A percentile compares a stretch with the other conserved stretches of the same genome.
phyloP scores from a whole-genome alignment of 1,140 invertebrate species.

The Paracyclopina nana region DNA sequence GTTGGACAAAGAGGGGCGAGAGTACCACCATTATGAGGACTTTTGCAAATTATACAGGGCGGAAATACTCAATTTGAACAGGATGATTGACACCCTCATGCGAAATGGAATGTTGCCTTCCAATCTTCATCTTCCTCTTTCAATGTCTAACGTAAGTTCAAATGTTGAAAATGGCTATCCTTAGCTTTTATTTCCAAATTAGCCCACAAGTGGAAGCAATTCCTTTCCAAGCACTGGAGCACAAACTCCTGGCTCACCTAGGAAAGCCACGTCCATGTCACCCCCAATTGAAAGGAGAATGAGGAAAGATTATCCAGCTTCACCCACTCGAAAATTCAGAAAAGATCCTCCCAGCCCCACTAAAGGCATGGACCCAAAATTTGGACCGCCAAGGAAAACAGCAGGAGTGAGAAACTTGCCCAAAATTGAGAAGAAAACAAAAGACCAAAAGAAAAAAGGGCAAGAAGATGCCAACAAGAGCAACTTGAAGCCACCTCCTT shows the following conservation, averaged over 20 bases:
- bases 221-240: not conserved
- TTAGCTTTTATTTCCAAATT: not conserved
- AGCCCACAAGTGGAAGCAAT: not conserved
- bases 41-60: slow-evolving; percentile 8
- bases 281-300: not conserved
- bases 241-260: not conserved
- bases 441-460: not conserved
- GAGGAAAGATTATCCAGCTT: not conserved
- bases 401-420: not conserved
- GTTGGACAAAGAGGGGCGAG: slow-evolving; percentile 13
- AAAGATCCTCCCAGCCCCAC: not conserved
- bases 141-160: not conserved
- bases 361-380: not conserved
- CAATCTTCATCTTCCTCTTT: not conserved
- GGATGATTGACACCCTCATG: slow-evolving; percentile 3
- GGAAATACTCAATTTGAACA: slow-evolving; percentile 5
- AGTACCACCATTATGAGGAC: slow-evolving; percentile 13
- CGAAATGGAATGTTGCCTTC: not conserved
- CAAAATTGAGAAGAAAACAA: not conserved
- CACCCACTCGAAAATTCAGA: not conserved
- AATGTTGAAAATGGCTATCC: not conserved
- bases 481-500: not conserved
- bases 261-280: not conserved
- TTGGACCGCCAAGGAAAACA: not conserved
- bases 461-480: not conserved